Evolutionary conservation across 2,113 vertebrate species (phyloP), one percentile per base, ranked within the genome.

Genomic region (Steatornis caripensis): DNA sequence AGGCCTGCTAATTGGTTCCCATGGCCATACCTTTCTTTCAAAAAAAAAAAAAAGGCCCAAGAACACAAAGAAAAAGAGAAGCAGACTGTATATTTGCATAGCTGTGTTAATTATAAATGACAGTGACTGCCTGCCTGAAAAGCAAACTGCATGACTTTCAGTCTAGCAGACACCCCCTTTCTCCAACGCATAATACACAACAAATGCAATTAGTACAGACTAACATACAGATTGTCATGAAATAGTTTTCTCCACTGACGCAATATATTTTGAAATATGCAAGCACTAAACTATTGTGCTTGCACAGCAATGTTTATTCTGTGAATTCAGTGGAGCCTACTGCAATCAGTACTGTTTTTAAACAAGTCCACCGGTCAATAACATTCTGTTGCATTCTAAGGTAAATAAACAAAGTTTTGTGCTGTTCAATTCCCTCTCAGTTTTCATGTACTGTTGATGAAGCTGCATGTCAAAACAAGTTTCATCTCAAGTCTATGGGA

Each of bases 1-100:
- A 94, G 82, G 89, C 65, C 55, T 95, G 55, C 66, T 96, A 97
- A 97, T 97, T 97, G 71, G 77, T 82, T 98, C 96, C 95, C 78
- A 84, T 82, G 91, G 92, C 74, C 89, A 87, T 85, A 86, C 5
- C 72, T 86, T 93, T 30, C n/a, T 57, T 88, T 12, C 12, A 74
- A 69, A 84, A 69, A 23, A 26, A 17, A 10, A 29, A 48, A 71
- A 95, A 85, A 71, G 3, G 19, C 46, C 89, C 30, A 85, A 46
- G 64, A 95, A 71, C 11, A 92, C 45, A 91, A 91, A 85, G 34
- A 11, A 54, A 72, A 68, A 89, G 78, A 93, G 84, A 89, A 78
- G 20, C 60, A 95, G 62, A 43, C 22, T 51, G 53, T 16, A 14
- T 74, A 85, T 92, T 74, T 87, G 51, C 21, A 83, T 39, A 93